Base-by-base conservation (phyloP, 2,888 invertebrate genomes). In the Autographa gamma region DNA sequence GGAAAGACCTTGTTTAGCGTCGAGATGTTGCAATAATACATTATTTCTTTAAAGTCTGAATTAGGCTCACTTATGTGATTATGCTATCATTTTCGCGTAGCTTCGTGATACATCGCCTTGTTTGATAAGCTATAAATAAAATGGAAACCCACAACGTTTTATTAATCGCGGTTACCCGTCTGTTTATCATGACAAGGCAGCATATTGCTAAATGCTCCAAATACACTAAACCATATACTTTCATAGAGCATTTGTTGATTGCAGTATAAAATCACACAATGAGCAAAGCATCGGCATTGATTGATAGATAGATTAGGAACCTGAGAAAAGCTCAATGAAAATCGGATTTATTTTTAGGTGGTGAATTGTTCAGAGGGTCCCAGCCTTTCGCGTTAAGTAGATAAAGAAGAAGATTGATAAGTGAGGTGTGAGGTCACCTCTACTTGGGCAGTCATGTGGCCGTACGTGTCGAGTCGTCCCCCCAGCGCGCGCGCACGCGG, bases 381-480 rank as follows among this genome's bases (percentile, higher is more conserved):
- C 14, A 60, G 31, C 25, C 64, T 73, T 65, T 56, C 54, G 54
- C 19, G 54, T 48, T 41, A 31, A 41, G 63, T n/a, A 70, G 73
- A 73, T 81, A 63, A 80, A 73, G 79, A 69, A 71, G 79, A 73
- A 79, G 79, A 81, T 74, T 78, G 77, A 76, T 76, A 80, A 77
- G 80, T 74, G 63, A 73, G 69, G 73, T 75, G 79, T 78, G 85
- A 86, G 87, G 85, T 88, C 86, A 85, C 81, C 76, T 82, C 69
- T 77, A 77, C 82, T 82, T 80, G 83, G 85, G 80, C 85, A 82
- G 83, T 80, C 83, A 83, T 83, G 83, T 83, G 82, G 63, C 66
- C 85, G 80, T 83, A 82, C 80, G 82, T 81, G 85, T 74, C 71
- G 77, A 80, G 73, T 78, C 79, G 88, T 89, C 91, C 92, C 92